phyloP scores from a whole-genome alignment of 2,888 invertebrate species.

The Megastigmus dorsalis region DNA sequence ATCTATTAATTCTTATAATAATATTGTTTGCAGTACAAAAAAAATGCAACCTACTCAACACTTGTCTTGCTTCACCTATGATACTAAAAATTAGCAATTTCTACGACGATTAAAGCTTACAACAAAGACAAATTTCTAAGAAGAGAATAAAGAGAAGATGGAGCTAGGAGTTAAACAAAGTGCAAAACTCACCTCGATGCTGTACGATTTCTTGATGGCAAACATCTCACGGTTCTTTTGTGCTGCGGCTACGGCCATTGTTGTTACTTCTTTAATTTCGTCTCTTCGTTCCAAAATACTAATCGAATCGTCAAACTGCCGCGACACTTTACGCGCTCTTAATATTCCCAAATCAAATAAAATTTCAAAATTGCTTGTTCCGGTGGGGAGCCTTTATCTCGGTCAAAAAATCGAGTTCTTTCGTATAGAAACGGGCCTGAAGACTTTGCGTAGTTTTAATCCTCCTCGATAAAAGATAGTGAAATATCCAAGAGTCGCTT shows the following conservation, averaged over 20 bases:
- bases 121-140: too few relatives aligned
- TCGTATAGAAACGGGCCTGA: not conserved
- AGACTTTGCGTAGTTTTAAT: too few relatives aligned
- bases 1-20: too few relatives aligned
- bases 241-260: conserved; percentile 93
- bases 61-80: too few relatives aligned
- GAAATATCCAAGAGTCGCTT: not conserved
- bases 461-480: too few relatives aligned
- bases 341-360: not conserved
- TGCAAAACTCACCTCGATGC: conserved; percentile 89
- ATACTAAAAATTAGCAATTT: too few relatives aligned
- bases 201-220: conserved; percentile 97
- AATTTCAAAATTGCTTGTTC: too few relatives aligned
- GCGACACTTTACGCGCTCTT: conserved; percentile 33
- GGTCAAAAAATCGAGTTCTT: conserved; percentile 25
- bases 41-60: too few relatives aligned
- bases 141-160: not conserved
- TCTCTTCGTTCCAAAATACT: not conserved
- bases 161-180: not conserved
- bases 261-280: conserved; percentile 64
- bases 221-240: conserved; percentile 97
- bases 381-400: conserved; percentile 12
- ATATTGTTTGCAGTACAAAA: too few relatives aligned
- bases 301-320: conserved; percentile 20
- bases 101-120: too few relatives aligned